Base-by-base conservation (phyloP, 2,113 vertebrate genomes). In the Patagioenas fasciata region DNA sequence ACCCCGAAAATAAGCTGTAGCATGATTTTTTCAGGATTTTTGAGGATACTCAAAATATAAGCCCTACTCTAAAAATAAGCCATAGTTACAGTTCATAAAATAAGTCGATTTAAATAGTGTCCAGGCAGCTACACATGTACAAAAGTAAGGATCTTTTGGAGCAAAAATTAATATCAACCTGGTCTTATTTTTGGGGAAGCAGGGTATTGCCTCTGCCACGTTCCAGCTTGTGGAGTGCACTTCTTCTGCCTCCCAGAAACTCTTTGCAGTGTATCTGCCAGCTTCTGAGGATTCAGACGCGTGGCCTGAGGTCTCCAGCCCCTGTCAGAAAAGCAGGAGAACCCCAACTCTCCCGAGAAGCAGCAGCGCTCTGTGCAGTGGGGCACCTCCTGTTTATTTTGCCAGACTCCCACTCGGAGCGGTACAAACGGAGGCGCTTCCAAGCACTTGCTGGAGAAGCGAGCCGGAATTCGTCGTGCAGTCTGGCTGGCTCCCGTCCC, bases 401-500 rank as follows among this genome's bases (percentile, higher is more conserved):
- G 95, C 79, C 91, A 66, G 11, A 79, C 90, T 94, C 54, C 31
- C 2, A 5, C 70, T 50, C 6, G 4, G 77, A 54, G 95, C 25
- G 5, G 40, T 29, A 44, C 80, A 32, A 58, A 53, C 6, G 85
- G 47, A 66, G 90, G 79, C 19, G 8, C 66, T 89, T 85, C 91
- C 89, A 81, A 7, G 73, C 8, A 3, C 87, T 82, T 1, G 25
- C 89, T 87, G 89, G 91, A 91, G 89, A 95, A 80, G 79, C 6
- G 5, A 93, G 85, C 78, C 77, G 87, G 87, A 91, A 91, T 85
- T 61, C 4, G 6, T 90, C 8, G 15, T 56, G 95, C 82, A 90
- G 93, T 74, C 96, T 88, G 95, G 66, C 91, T 94, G 94, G 95
- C 93, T 93, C 77, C 69, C 4, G 3, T 24, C 88, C 93, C 93